Conservation (phyloP, 2,888 invertebrate species). For the Drosophila pegasa region DNA sequence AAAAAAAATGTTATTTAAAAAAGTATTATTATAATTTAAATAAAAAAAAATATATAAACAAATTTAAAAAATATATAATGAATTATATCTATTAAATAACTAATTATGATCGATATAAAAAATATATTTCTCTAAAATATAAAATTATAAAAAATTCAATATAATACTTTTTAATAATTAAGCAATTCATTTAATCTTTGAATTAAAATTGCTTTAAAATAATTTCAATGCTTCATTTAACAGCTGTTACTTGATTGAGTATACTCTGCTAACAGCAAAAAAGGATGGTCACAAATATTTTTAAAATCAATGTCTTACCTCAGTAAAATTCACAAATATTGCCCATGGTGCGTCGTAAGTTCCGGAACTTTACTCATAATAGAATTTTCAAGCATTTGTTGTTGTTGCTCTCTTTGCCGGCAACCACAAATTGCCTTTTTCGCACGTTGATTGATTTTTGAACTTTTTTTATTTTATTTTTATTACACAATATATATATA, state of each 20-base stretch:
- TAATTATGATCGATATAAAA: no score
- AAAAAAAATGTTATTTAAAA: no score
- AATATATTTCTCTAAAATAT: no score
- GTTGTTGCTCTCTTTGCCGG: conserved; percentile 38
- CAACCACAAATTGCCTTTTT: conserved; percentile 77
- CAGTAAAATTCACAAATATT: not conserved
- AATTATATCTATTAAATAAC: no score
- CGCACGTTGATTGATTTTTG: conserved; percentile 78
- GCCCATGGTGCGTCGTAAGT: conserved; percentile 21
- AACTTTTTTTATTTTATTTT: conserved; percentile 56
- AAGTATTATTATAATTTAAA: no score
- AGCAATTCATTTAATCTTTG: no score
- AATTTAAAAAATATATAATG: no score
- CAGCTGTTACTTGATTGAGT: not conserved
- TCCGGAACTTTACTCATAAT: conserved; percentile 72
- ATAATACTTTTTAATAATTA: no score
- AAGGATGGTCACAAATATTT: not conserved
- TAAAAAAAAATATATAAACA: no score
- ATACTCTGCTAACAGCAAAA: not conserved
- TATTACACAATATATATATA: conserved; percentile 10
- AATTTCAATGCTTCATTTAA: not conserved
- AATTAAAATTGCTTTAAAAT: not conserved
- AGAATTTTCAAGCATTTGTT: conserved; percentile 70
- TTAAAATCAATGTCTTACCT: not conserved
- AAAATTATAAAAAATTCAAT: no score